Evolutionary conservation across 2,797 vertebrate species (phyloP).

Genomic region (Pseudochirops cupreus): DNA sequence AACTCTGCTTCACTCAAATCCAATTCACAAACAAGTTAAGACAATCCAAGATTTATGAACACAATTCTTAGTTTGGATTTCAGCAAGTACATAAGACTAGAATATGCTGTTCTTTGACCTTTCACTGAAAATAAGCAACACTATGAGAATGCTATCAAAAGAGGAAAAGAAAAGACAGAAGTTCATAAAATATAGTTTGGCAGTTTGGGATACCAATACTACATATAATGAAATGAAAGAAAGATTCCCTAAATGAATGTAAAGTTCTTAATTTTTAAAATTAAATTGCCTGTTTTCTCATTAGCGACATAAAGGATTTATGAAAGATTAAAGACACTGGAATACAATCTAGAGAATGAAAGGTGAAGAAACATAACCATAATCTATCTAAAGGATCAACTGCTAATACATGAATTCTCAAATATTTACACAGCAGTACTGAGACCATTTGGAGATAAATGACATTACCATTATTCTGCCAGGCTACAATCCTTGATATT

Average conservation of each 20-base stretch:
- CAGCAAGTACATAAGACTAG: background rate
- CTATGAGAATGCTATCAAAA: too few relatives aligned
- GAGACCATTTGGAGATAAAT: background rate
- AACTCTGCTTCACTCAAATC: too few relatives aligned
- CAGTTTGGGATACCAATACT: background rate
- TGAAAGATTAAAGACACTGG: background rate
- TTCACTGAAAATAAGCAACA: background rate
- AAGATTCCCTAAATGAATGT: background rate
- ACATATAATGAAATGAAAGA: background rate
- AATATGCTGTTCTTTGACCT: slow-evolving; percentile 17
- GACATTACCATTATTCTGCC: background rate
- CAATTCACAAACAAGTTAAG: too few relatives aligned
- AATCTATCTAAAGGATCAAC: background rate
- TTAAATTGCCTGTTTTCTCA: background rate
- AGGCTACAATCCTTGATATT: background rate
- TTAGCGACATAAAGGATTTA: background rate
- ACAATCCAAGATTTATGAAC: background rate
- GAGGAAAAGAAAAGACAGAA: slow-evolving; percentile 17
- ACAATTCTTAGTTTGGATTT: background rate
- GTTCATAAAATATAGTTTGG: background rate
- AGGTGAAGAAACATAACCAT: background rate
- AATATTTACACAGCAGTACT: background rate
- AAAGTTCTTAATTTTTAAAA: background rate
- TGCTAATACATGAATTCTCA: background rate
- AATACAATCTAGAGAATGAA: background rate